Conservation (phyloP, 92 coral and sea anemone species). For the Hydrozoanthus gracilis region DNA sequence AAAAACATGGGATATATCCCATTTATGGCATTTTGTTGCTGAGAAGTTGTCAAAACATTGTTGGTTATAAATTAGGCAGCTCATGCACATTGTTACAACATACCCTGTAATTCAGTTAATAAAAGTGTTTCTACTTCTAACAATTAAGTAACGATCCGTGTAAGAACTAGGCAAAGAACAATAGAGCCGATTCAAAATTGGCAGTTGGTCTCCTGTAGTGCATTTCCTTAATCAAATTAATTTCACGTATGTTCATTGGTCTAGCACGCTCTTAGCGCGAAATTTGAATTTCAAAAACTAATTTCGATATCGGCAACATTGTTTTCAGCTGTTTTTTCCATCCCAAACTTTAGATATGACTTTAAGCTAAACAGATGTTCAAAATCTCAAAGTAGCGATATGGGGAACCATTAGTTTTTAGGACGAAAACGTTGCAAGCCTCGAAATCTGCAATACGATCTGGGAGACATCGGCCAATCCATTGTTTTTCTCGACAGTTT, state of each 20-base stretch:
- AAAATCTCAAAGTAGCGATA: slow-evolving; percentile 7
- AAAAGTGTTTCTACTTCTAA: too few species aligned
- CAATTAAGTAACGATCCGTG: slow-evolving; percentile 20
- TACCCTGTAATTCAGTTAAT: too few species aligned
- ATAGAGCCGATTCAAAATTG: slow-evolving; percentile 32
- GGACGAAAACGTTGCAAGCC: slow-evolving; percentile 10
- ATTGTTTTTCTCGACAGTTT: slow-evolving; percentile 22
- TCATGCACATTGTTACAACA: too few species aligned
- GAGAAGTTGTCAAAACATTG: too few species aligned
- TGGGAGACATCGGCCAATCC: slow-evolving; percentile 5
- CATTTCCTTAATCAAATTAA: slow-evolving; percentile 12
- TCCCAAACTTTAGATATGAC: slow-evolving; percentile 1
- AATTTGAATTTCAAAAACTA: slow-evolving; percentile 18
- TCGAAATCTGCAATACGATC: slow-evolving; percentile 19
- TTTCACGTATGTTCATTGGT: slow-evolving; percentile 19
- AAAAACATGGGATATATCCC: too few species aligned
- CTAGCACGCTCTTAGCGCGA: slow-evolving; percentile 21
- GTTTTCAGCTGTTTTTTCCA: slow-evolving; percentile 29
- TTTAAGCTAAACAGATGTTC: background rate
- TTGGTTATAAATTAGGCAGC: too few species aligned
- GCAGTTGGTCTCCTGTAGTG: slow-evolving; percentile 20
- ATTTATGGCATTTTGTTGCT: too few species aligned
- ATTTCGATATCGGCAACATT: background rate
- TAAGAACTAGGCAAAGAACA: slow-evolving; percentile 20
- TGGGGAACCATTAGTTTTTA: slow-evolving; percentile 7